Percentiles rank a stretch among this genome's conserved stretches.
These are phyloP conservation scores for Scylla paramamosain DNA, from an alignment of 1,140 invertebrate genomes.

Conservation along the genomic window DNA sequence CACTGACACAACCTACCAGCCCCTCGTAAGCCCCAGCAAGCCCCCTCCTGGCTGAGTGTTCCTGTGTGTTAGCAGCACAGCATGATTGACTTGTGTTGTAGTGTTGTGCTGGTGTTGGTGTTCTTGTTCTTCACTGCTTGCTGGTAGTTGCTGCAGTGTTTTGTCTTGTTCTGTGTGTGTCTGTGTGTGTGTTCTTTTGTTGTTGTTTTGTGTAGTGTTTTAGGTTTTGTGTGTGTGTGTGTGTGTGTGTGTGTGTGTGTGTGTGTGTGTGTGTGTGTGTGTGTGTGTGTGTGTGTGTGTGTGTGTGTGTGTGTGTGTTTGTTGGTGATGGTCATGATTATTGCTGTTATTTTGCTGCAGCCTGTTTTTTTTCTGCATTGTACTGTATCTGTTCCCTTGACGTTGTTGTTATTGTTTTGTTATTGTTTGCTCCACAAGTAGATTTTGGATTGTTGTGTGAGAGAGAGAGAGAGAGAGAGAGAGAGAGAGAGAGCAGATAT, in stretches of 20 bases:
- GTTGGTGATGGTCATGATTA: not conserved
- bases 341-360: not conserved
- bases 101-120: not conserved
- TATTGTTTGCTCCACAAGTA: too few relatives aligned
- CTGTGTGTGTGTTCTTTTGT: not conserved
- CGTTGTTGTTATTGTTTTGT: too few relatives aligned
- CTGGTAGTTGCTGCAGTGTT: not conserved
- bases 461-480: not conserved
- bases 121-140: slow-evolving; percentile 25
- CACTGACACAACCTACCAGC: slow-evolving; percentile 64
- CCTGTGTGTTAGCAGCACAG: not conserved
- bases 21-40: slow-evolving; percentile 58
- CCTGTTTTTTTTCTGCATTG: not conserved
- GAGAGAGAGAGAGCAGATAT: not conserved
- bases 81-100: not conserved
- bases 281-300: not conserved
- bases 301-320: not conserved
- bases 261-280: too few relatives aligned
- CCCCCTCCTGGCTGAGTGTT: too few relatives aligned
- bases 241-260: slow-evolving; percentile 1
- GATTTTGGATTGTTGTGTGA: not conserved
- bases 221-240: not conserved
- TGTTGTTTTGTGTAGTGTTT: not conserved
- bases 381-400: too few relatives aligned
- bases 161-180: too few relatives aligned